Evolutionary conservation across 2,797 vertebrate species (phyloP), one percentile per base, ranked within the genome.

Genomic region (Calcarius lapponicus): DNA sequence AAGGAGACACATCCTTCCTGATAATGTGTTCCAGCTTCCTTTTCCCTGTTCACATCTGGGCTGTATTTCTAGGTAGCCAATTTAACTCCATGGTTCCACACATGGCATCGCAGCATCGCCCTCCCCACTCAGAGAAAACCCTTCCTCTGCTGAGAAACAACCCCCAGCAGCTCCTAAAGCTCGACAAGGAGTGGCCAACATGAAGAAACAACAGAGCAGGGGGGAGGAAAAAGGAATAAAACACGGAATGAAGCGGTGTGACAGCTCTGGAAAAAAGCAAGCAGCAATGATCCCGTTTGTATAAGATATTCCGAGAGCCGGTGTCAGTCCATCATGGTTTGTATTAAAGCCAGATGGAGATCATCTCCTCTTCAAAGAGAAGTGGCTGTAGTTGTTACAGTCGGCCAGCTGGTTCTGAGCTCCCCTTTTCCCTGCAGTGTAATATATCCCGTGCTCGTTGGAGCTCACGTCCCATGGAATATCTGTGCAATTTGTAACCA

Each of bases 341-440:
- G 96, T 96, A 97, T 97, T 97, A 94, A 96, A 97, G 96, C 98
- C 98, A 98, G 98, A 98, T 98, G 98, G 98, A 97, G 95, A 93
- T 92, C 90, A 96, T 91, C 81, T 94, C 96, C 96, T 97, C 97
- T 97, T 98, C 98, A 98, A 96, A 95, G 95, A 96, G 85, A 86
- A 95, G 97, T 62, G 95, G 91, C 93, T 97, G 93, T 66, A 86
- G 94, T 86, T 95, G 93, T 95, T 97, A 76, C 85, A 93, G 89
- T 47, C 2, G 2, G 91, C 97, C 97, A 98, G 98, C 96, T 98
- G 97, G 90, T 92, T 79, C 66, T 61, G 20, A 93, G 79, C 93
- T 96, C 92, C 96, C 83, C 82, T 92, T 90, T 42, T 96, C 95
- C 96, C 97, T 17, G 7, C 38, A 91, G 95, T 93, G 92, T 67